phyloP scores from a whole-genome alignment of 2,113 vertebrate species.

The Mohoua ochrocephala region DNA sequence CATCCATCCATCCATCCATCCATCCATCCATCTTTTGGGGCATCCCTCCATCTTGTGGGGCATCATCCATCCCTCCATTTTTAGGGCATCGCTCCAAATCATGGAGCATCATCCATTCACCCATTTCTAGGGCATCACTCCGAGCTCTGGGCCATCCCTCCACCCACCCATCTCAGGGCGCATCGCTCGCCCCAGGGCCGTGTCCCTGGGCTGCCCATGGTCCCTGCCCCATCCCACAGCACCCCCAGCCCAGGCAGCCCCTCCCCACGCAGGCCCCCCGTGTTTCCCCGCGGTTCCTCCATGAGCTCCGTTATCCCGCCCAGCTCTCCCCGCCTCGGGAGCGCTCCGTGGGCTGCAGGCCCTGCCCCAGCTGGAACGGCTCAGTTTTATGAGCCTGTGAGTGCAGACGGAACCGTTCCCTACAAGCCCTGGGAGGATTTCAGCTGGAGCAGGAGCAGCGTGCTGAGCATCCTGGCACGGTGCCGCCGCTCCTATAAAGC shows the following conservation, averaged over 20 bases:
- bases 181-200: neutral
- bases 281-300: neutral
- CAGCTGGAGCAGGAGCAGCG: slow-evolving; percentile 40
- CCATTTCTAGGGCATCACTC: neutral
- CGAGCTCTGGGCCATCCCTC: neutral
- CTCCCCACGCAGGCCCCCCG: rapidly evolving
- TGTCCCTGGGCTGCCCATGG: rapidly evolving
- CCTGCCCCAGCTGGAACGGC: slow-evolving; percentile 1
- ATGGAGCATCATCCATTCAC: neutral
- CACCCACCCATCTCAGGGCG: neutral
- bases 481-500: slow-evolving; percentile 49
- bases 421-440: slow-evolving; percentile 37
- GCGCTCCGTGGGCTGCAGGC: neutral
- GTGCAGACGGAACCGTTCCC: neutral
- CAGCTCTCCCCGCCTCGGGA: neutral
- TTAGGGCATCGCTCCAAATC: neutral
- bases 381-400: neutral
- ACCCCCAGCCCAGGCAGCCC: neutral
- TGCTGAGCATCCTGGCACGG: slow-evolving; percentile 48
- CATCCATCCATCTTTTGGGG: neutral
- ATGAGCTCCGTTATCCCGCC: rapidly evolving
- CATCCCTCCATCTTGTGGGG: too few species aligned
- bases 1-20: neutral
- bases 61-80: too few species aligned
- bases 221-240: neutral